These are phyloP conservation scores for Amphiduros pacificus DNA, from an alignment of 2,888 invertebrate species.

Conservation along the genomic window DNA sequence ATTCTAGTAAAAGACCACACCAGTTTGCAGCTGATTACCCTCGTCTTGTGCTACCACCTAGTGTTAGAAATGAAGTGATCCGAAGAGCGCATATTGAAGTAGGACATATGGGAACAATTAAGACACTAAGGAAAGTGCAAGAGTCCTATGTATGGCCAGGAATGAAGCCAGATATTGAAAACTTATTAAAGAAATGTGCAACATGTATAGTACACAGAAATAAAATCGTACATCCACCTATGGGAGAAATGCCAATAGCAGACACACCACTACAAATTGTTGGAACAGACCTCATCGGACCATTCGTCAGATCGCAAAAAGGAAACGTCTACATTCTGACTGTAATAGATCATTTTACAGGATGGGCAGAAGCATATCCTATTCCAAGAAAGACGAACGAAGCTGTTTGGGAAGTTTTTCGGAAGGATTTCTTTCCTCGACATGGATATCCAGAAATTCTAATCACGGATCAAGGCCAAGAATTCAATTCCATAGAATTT, in stretches of 20 bases:
- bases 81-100: not conserved
- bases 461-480: no score
- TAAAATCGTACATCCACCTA: not conserved
- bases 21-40: not conserved
- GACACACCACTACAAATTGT: not conserved
- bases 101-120: not conserved
- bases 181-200: not conserved
- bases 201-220: not conserved
- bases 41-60: not conserved
- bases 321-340: not conserved
- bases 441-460: no score
- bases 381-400: no score
- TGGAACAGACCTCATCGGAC: not conserved
- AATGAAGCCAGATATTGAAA: not conserved
- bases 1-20: not conserved
- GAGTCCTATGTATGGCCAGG: not conserved
- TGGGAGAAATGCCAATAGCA: not conserved
- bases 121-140: not conserved
- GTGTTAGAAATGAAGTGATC: not conserved
- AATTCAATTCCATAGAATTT: no score
- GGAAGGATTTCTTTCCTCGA: no score
- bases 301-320: not conserved
- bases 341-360: not conserved
- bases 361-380: constrained; percentile 1
- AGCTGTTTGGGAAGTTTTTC: no score